These are phyloP conservation scores for Champsocephalus gunnari DNA, from an alignment of 2,797 vertebrate species.

Conservation along the genomic window DNA sequence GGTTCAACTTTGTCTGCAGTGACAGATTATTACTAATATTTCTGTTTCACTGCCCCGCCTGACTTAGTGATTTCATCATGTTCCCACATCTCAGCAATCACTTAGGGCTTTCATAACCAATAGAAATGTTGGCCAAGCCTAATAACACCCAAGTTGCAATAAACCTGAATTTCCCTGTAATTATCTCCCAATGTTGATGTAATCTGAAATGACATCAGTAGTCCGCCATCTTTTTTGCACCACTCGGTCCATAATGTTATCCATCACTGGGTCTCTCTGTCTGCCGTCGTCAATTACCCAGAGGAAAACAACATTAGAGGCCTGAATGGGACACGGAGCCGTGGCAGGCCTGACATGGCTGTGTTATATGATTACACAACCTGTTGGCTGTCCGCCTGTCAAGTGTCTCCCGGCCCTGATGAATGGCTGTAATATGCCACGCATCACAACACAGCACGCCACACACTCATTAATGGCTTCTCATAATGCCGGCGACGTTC, in stretches of 20 bases:
- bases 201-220: constrained; percentile 70
- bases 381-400: constrained; percentile 85
- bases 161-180: constrained; percentile 41
- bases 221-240: constrained; percentile 69
- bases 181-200: constrained; percentile 47
- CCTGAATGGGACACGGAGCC: constrained; percentile 79
- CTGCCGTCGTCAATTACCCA: constrained; percentile 80
- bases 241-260: constrained; percentile 71
- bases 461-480: constrained; percentile 79
- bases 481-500: constrained; percentile 73
- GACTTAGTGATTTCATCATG: not conserved
- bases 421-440: constrained; percentile 86
- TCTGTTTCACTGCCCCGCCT: not conserved
- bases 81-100: not conserved
- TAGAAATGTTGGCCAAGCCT: not conserved
- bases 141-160: constrained; percentile 7
- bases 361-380: constrained; percentile 87
- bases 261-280: constrained; percentile 76
- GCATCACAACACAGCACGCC: constrained; percentile 80
- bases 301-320: constrained; percentile 83
- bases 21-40: not conserved
- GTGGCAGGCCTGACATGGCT: constrained; percentile 81
- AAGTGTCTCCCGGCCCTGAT: constrained; percentile 83
- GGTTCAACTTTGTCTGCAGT: constrained; percentile 8
- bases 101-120: not conserved